Evolutionary conservation across 2,888 invertebrate genomes (phyloP).

Genomic region (Volucella bombylans): DNA sequence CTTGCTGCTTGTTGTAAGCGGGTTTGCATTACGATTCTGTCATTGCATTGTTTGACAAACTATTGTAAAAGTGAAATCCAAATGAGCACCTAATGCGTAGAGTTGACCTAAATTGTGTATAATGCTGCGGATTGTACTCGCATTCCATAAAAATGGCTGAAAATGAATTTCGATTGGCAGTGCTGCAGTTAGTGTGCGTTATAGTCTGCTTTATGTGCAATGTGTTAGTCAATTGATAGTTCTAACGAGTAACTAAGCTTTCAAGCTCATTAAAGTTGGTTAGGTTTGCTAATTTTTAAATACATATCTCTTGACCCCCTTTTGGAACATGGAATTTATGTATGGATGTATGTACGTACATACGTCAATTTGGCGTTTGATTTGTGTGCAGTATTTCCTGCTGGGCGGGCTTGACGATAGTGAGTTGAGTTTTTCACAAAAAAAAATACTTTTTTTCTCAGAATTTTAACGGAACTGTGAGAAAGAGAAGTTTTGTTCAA

Average conservation of each 20-base stretch:
- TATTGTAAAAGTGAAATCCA: constrained; percentile 24
- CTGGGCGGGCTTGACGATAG: constrained; percentile 18
- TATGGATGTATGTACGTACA: not conserved
- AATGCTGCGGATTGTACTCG: constrained; percentile 30
- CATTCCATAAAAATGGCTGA: constrained; percentile 26
- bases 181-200: constrained; percentile 40
- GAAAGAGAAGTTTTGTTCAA: too few species aligned
- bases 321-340: not conserved
- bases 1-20: constrained; percentile 3
- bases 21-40: constrained; percentile 51
- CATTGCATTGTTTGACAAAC: constrained; percentile 52
- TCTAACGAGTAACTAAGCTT: not conserved
- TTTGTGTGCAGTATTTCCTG: constrained; percentile 55
- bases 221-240: constrained; percentile 29
- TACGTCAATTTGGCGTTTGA: constrained; percentile 11
- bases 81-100: constrained; percentile 56
- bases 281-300: not conserved
- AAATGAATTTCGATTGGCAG: constrained; percentile 35
- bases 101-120: constrained; percentile 53
- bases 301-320: constrained; percentile 8
- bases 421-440: not conserved
- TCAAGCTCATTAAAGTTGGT: not conserved
- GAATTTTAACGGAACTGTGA: too few species aligned
- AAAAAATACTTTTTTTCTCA: too few species aligned
- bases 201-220: constrained; percentile 27